A percentile compares a stretch with the other conserved stretches of the same genome.
Conservation (phyloP, 2,797 vertebrate species). For the Spinus olivaceus region DNA sequence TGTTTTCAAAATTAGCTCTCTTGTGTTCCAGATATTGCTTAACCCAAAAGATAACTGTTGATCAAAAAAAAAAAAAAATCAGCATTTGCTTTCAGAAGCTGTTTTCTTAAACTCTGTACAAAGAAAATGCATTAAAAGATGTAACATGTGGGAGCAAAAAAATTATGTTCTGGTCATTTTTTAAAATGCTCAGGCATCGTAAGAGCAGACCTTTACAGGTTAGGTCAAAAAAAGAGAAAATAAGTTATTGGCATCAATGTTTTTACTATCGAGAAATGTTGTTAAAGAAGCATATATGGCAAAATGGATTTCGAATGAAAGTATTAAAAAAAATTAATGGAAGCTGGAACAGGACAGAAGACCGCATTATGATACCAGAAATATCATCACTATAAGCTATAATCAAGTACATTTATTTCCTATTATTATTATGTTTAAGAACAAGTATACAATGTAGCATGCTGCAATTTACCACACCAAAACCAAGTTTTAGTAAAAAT, state of each 20-base stretch:
- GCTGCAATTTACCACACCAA: not conserved
- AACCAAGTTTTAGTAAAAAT: not conserved
- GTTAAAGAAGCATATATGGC: not conserved
- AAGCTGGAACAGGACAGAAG: not conserved
- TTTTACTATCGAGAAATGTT: not conserved
- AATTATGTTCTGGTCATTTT: not conserved
- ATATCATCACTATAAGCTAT: not conserved
- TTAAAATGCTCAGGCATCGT: not conserved
- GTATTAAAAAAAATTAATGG: not conserved
- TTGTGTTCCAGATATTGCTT: not conserved
- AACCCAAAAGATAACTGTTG: not conserved
- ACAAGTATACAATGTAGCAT: not conserved
- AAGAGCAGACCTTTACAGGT: not conserved
- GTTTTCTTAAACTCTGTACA: not conserved
- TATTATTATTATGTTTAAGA: not conserved
- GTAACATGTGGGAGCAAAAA: not conserved
- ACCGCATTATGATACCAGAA: not conserved
- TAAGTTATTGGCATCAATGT: not conserved
- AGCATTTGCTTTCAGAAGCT: not conserved
- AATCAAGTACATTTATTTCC: not conserved
- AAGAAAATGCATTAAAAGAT: not conserved
- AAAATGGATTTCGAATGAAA: not conserved
- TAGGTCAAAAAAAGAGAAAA: not conserved
- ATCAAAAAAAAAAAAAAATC: not conserved
- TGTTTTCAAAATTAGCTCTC: not conserved